Evolutionary conservation across 2,888 invertebrate species (phyloP).

Genomic region (Pemphredon lugubris): DNA sequence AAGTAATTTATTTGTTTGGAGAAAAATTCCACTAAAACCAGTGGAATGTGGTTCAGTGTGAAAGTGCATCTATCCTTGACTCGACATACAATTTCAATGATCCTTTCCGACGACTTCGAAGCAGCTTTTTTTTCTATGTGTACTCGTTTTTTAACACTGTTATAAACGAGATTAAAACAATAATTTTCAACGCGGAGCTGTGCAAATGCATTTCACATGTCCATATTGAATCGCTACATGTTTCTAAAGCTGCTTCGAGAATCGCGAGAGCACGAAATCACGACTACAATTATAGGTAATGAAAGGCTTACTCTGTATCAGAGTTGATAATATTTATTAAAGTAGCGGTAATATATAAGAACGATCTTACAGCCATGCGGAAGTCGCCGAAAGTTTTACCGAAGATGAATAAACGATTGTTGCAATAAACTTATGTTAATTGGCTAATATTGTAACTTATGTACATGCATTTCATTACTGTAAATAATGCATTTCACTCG

Average conservation of each 20-base stretch:
- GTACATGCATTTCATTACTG: conserved; percentile 67
- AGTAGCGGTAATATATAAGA: conserved; percentile 49
- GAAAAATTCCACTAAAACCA: conserved; percentile 14
- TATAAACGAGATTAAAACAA: conserved; percentile 2
- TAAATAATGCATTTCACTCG: conserved; percentile 70
- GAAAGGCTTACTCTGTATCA: conserved; percentile 74
- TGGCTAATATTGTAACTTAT: conserved; percentile 66
- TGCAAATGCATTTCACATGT: no score
- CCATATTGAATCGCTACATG: no score
- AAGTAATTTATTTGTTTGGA: background rate
- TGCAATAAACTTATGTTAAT: conserved; percentile 50
- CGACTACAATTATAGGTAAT: conserved; percentile 56
- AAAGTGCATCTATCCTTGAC: conserved; percentile 1
- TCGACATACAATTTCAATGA: no score
- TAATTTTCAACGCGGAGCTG: no score
- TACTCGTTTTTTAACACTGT: background rate
- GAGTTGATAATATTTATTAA: conserved; percentile 75
- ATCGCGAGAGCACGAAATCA: conserved; percentile 28
- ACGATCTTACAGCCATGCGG: conserved; percentile 36
- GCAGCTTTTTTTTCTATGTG: conserved; percentile 5
- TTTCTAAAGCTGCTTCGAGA: no score
- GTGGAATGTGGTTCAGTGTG: no score
- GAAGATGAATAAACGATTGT: conserved; percentile 39
- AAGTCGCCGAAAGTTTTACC: conserved; percentile 26
- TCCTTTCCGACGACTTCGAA: no score